Conservation (phyloP, 2,797 vertebrate genomes). For the Cetoscarus ocellatus region DNA sequence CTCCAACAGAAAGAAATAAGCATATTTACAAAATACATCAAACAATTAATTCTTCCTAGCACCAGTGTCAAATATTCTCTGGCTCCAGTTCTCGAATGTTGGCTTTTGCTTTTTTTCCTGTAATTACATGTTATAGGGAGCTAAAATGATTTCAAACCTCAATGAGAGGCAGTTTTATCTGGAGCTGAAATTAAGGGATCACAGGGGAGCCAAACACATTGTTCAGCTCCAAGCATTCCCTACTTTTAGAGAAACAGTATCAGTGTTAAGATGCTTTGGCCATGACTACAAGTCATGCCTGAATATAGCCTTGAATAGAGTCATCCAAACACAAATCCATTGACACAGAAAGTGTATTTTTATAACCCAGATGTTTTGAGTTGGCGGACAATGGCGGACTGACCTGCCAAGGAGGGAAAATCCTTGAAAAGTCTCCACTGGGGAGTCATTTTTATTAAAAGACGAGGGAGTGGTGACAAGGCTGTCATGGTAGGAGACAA, state of each 20-base stretch:
- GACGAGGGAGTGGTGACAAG: slow-evolving; percentile 50
- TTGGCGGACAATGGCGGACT: slow-evolving; percentile 59
- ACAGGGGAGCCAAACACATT: neutral
- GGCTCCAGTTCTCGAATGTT: neutral
- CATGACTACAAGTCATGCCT: slow-evolving; percentile 12
- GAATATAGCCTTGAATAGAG: slow-evolving; percentile 6
- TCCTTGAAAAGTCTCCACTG: slow-evolving; percentile 57
- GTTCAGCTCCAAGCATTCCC: slow-evolving; percentile 1
- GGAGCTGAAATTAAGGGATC: neutral
- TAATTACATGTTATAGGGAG: neutral
- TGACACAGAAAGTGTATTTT: slow-evolving; percentile 50
- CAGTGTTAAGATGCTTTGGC: slow-evolving; percentile 6
- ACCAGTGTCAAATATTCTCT: neutral
- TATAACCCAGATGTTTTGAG: slow-evolving; percentile 64
- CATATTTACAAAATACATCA: neutral
- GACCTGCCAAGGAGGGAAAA: slow-evolving; percentile 50
- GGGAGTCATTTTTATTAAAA: slow-evolving; percentile 44
- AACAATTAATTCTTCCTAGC: no score
- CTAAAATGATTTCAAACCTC: neutral
- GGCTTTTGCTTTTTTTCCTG: neutral
- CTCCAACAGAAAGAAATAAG: neutral
- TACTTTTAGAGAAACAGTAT: slow-evolving; percentile 9
- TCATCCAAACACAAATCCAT: slow-evolving; percentile 20
- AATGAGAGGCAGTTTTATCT: neutral
- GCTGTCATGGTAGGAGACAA: slow-evolving; percentile 21